These are phyloP conservation scores for Drosophila nigrodunni DNA, from an alignment of 1,140 invertebrate genomes.

Conservation along the genomic window DNA sequence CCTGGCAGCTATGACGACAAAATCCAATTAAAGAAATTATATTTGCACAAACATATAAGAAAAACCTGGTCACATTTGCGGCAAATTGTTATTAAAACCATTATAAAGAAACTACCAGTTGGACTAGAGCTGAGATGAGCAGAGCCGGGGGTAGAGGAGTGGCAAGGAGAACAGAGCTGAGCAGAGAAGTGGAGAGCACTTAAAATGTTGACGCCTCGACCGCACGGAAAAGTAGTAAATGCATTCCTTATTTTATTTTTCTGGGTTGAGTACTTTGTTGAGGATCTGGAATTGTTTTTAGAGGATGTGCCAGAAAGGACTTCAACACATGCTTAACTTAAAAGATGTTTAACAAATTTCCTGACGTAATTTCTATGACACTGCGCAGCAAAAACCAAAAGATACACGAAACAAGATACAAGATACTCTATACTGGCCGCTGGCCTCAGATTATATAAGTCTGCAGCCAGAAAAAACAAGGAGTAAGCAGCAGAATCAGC, in stretches of 20 bases:
- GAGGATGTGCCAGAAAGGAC: conserved; percentile 51
- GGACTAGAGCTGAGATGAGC: conserved; percentile 15
- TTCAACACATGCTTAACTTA: conserved; percentile 68
- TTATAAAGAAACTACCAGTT: conserved; percentile 60
- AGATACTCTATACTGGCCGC: conserved; percentile 68
- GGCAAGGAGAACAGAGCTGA: neutral
- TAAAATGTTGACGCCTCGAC: conserved; percentile 67
- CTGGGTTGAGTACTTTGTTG: conserved; percentile 59
- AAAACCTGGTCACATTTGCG: conserved; percentile 64
- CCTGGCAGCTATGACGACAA: conserved; percentile 59
- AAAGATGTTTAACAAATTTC: conserved; percentile 70
- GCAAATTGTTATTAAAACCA: conserved; percentile 80
- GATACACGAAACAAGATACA: conserved; percentile 54
- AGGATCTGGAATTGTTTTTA: conserved; percentile 65
- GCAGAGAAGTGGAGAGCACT: conserved; percentile 43
- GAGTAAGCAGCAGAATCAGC: conserved; percentile 24
- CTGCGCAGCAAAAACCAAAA: conserved; percentile 52
- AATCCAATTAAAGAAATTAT: conserved; percentile 82
- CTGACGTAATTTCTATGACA: conserved; percentile 74
- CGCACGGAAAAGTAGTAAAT: conserved; percentile 41
- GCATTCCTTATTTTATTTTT: conserved; percentile 23
- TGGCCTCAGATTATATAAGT: conserved; percentile 68
- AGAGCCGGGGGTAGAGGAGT: neutral
- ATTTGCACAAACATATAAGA: conserved; percentile 63
- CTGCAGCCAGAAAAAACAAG: neutral